Evolutionary conservation across 1,140 invertebrate genomes (phyloP).

Genomic region (Gonioctena quinquepunctata): DNA sequence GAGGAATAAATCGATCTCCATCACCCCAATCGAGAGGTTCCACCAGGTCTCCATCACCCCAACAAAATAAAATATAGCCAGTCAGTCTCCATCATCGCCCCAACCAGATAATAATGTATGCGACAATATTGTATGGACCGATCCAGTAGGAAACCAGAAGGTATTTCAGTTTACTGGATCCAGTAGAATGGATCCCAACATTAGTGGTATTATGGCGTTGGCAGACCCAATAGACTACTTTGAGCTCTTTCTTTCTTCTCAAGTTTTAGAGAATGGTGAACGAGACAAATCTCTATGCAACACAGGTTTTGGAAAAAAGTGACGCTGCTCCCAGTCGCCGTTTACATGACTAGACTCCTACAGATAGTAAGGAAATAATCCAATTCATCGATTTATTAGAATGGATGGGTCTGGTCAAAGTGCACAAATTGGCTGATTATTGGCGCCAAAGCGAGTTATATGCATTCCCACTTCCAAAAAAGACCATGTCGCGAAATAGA

Average conservation of each 20-base stretch:
- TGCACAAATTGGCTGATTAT: constrained; percentile 11
- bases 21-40: not conserved
- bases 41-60: not conserved
- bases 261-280: constrained; percentile 23
- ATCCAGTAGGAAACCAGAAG: constrained; percentile 20
- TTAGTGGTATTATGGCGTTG: constrained; percentile 14
- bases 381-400: constrained; percentile 9
- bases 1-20: not conserved
- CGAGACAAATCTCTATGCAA: constrained; percentile 24
- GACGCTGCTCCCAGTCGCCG: not conserved
- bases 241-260: constrained; percentile 13
- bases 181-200: constrained; percentile 13
- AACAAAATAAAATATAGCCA: not conserved
- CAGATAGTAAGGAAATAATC: constrained; percentile 18
- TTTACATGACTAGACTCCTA: constrained; percentile 8
- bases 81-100: too few species aligned
- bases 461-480: constrained; percentile 10
- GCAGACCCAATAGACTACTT: constrained; percentile 24
- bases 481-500: constrained; percentile 22
- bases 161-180: constrained; percentile 11
- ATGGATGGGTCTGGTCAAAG: constrained; percentile 20
- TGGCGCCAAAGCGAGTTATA: constrained; percentile 9
- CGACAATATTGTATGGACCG: constrained; percentile 22
- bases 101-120: not conserved
- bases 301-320: not conserved